These are phyloP conservation scores for Scarus forsteni DNA, from an alignment of 2,797 vertebrate species.

Conservation along the genomic window DNA sequence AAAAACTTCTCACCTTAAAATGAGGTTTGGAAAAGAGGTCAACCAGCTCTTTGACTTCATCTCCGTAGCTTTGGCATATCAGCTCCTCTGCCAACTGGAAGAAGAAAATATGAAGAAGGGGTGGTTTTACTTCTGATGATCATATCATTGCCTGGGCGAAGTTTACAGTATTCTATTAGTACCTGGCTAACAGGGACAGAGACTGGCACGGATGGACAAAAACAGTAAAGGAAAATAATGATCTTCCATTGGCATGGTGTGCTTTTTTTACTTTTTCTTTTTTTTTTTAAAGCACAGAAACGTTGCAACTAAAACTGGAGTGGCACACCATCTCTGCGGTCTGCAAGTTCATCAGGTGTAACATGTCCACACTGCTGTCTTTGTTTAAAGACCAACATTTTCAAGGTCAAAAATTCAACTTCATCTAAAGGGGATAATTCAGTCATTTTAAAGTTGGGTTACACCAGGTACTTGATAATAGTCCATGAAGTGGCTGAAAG, in stretches of 20 bases:
- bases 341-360: slow-evolving; percentile 8
- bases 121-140: slow-evolving; percentile 34
- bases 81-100: slow-evolving; percentile 90
- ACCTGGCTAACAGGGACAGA: slow-evolving; percentile 14
- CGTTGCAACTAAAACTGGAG: too few relatives aligned
- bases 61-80: slow-evolving; percentile 81
- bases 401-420: too few relatives aligned
- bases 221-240: background rate
- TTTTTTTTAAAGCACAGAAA: too few relatives aligned
- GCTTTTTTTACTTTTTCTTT: too few relatives aligned
- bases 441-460: too few relatives aligned
- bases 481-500: too few relatives aligned
- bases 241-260: too few relatives aligned
- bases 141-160: slow-evolving; percentile 17
- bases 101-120: slow-evolving; percentile 24
- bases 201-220: background rate
- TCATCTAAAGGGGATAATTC: too few relatives aligned
- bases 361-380: slow-evolving; percentile 25
- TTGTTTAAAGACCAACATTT: slow-evolving; percentile 14
- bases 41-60: slow-evolving; percentile 89
- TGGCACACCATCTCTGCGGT: too few relatives aligned
- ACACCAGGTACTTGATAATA: too few relatives aligned
- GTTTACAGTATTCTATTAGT: slow-evolving; percentile 13
- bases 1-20: slow-evolving; percentile 87
- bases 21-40: slow-evolving; percentile 90